phyloP scores from a whole-genome alignment of 2,797 vertebrate species.

The Malacoraja senta region DNA sequence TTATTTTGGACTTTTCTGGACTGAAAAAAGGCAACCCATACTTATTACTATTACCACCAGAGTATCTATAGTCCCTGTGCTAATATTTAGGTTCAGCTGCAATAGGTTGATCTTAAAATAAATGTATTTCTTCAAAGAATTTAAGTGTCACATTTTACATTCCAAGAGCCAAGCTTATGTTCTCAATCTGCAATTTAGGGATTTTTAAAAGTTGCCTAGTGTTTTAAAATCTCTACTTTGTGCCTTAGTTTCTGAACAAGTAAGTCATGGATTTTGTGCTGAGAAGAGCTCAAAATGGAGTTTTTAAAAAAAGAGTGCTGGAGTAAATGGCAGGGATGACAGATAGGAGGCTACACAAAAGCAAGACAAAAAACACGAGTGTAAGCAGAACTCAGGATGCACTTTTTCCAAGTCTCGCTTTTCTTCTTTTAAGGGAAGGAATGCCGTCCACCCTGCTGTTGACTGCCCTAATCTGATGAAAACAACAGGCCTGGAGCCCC shows the following conservation, averaged over 20 bases:
- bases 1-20: not conserved
- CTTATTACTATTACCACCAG: not conserved
- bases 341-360: not conserved
- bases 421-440: conserved; percentile 40
- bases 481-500: conserved; percentile 42
- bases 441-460: conserved; percentile 39
- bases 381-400: conserved; percentile 5
- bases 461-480: conserved; percentile 43
- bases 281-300: not conserved
- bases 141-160: not conserved
- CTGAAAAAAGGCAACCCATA: not conserved
- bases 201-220: too few relatives aligned
- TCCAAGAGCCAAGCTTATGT: not conserved
- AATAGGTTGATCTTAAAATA: not conserved
- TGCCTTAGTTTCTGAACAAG: not conserved
- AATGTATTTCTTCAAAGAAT: not conserved
- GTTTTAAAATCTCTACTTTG: not conserved
- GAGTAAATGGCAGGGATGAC: not conserved
- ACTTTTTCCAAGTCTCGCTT: conserved; percentile 31
- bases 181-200: not conserved
- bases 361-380: conserved; percentile 22
- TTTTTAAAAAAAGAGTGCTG: not conserved
- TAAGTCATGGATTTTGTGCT: not conserved
- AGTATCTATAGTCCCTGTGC: too few relatives aligned
- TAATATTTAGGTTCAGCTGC: not conserved